A percentile compares a stretch with the other conserved stretches of the same genome.
These are phyloP conservation scores for Hoplostethus atlanticus DNA, from an alignment of 2,797 vertebrate species.

Conservation along the genomic window DNA sequence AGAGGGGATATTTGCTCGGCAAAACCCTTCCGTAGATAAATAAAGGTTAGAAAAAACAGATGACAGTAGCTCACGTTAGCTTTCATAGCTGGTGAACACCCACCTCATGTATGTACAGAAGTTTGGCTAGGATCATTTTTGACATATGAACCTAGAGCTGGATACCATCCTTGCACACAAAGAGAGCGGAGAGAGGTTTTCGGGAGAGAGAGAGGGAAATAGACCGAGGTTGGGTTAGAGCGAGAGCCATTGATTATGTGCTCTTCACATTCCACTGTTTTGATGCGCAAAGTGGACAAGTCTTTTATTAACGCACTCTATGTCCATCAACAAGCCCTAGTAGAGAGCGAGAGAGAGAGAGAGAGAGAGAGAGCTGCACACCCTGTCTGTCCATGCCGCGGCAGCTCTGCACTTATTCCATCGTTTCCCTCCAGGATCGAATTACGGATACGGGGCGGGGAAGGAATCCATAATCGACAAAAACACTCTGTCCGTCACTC, in stretches of 20 bases:
- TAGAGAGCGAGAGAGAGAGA: background rate
- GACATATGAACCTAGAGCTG: conserved; percentile 27
- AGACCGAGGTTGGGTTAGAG: conserved; percentile 27
- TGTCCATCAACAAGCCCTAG: conserved; percentile 83
- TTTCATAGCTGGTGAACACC: conserved; percentile 40
- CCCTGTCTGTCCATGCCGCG: conserved; percentile 64
- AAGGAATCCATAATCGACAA: conserved; percentile 83
- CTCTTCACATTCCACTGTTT: conserved; percentile 83
- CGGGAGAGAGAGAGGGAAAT: conserved; percentile 16
- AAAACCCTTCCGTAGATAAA: conserved; percentile 46
- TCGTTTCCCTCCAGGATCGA: conserved; percentile 80
- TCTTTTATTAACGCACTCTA: conserved; percentile 87
- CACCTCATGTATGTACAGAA: conserved; percentile 34
- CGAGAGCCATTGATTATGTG: conserved; percentile 76
- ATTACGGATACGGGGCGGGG: conserved; percentile 76
- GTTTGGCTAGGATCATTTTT: conserved; percentile 12
- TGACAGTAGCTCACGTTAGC: conserved; percentile 31
- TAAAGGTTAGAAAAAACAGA: conserved; percentile 41
- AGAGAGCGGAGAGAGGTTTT: conserved; percentile 18
- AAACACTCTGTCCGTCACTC: conserved; percentile 83
- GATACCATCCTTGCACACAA: conserved; percentile 38
- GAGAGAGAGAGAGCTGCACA: conserved; percentile 57
- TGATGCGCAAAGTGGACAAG: conserved; percentile 83
- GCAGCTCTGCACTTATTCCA: conserved; percentile 80
- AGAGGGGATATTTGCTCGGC: conserved; percentile 43